Conservation (phyloP, 2,797 vertebrate genomes). For the Scarus forsteni region DNA sequence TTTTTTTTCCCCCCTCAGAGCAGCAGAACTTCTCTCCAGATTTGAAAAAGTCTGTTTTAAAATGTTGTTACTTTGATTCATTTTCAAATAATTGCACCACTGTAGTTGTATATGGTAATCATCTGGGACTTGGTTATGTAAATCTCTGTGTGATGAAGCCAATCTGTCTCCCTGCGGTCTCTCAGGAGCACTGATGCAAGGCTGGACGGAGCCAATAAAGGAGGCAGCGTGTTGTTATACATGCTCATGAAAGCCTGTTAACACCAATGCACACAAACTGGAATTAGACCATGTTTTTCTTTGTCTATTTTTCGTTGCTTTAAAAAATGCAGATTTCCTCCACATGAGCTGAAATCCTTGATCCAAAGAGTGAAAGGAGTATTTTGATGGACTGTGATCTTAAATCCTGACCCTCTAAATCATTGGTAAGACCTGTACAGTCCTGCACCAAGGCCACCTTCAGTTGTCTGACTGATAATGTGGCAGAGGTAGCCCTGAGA, state of each 20-base stretch:
- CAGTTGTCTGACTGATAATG: conserved; percentile 48
- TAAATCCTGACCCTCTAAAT: conserved; percentile 51
- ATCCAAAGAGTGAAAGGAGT: conserved; percentile 17
- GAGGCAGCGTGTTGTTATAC: conserved; percentile 30
- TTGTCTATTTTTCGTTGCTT: conserved; percentile 11
- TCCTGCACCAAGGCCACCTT: conserved; percentile 53
- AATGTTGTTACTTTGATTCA: conserved; percentile 47
- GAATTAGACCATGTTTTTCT: conserved; percentile 23
- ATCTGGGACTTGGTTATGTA: conserved; percentile 34
- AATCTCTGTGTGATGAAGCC: conserved; percentile 40
- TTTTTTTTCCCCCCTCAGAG: conserved; percentile 22
- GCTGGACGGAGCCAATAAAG: conserved; percentile 31
- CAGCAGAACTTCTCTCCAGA: conserved; percentile 26
- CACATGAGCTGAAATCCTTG: conserved; percentile 12
- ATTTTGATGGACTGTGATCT: conserved; percentile 32
- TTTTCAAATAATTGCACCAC: conserved; percentile 33
- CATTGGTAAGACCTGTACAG: conserved; percentile 40
- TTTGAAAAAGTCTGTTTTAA: conserved; percentile 14
- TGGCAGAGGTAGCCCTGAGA: conserved; percentile 47
- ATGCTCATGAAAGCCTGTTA: conserved; percentile 27
- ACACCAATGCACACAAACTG: conserved; percentile 6
- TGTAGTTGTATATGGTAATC: conserved; percentile 18
- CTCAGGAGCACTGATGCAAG: conserved; percentile 23
- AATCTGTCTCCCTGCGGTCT: conserved; percentile 34
- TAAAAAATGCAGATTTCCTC: conserved; percentile 15